These are phyloP conservation scores for Margarornis squamiger DNA, from an alignment of 2,797 vertebrate genomes.

Conservation along the genomic window DNA sequence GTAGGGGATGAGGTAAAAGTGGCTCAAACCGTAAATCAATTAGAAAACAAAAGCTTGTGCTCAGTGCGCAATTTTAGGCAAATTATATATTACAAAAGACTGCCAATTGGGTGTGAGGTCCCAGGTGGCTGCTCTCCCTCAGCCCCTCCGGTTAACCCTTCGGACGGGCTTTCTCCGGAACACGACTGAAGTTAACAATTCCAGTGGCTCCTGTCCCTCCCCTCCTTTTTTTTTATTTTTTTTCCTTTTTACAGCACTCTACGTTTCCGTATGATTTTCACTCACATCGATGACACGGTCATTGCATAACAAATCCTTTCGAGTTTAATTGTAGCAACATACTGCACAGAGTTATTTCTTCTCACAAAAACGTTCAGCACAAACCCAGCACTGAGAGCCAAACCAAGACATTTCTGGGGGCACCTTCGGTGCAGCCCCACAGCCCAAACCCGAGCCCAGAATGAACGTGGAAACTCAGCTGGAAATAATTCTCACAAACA, in stretches of 20 bases:
- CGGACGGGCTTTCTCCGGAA: background rate
- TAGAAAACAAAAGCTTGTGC: conserved; percentile 86
- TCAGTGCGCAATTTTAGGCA: conserved; percentile 79
- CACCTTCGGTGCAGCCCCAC: rapidly evolving
- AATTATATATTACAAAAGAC: conserved; percentile 80
- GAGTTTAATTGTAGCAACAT: background rate
- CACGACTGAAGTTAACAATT: background rate
- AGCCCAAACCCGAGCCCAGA: background rate
- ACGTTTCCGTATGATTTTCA: background rate
- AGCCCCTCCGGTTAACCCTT: conserved; percentile 69
- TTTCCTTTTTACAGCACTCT: background rate
- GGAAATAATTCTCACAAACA: background rate
- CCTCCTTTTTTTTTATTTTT: background rate
- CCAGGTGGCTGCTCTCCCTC: conserved; percentile 60
- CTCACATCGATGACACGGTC: background rate
- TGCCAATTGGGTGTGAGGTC: conserved; percentile 80
- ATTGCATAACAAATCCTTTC: background rate
- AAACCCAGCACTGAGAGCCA: background rate
- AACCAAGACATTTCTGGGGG: background rate
- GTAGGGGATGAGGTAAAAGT: conserved; percentile 79
- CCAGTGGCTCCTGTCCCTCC: background rate
- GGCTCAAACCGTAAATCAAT: conserved; percentile 85
- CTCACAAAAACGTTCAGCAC: background rate
- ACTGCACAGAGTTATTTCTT: background rate
- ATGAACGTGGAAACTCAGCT: rapidly evolving